Evolutionary conservation across 1,140 invertebrate genomes (phyloP), one percentile per base, ranked within the genome.

Genomic region (Nasonia vitripennis): DNA sequence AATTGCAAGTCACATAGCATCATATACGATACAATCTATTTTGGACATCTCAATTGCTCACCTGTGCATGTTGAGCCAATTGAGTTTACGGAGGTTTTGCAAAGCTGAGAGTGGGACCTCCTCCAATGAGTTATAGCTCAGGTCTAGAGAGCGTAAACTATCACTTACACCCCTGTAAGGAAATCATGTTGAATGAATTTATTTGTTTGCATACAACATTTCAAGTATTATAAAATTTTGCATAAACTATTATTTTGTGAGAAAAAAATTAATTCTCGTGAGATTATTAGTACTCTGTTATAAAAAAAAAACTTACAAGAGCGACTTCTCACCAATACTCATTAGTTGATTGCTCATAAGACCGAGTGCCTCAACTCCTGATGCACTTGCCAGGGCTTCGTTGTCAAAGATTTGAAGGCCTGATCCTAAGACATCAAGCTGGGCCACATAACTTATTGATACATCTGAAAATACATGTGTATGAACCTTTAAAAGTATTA

Each of bases 31-130:
- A 27, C 27, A 27, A 27, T 27, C 1, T 51, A 51, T 17, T 51
- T 51, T 11, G 9, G 14, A 11, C 48, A 51, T 3, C 68, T 71
- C 27, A 27, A 71, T 31, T 73, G 11, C 17, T 34, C 37, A 95
- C 95, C 95, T 95, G 89, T 95, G 94, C 88, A 95, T 93, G 88
- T 95, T 95, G 31, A 95, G 92, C 95, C 95, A 95, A 85, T 95
- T 95, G 37, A 95, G 90, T 83, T 92, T 92, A 86, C 90, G 93
- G 17, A 96, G 91, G 74, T 93, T 90, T 20, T 91, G 91, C 10
- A 96, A 92, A 45, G 95, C 94, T 88, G 94, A 90, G 41, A 94
- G 91, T 31, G 95, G 95, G 79, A 96, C 90, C 83, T 94, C 94
- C 84, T 94, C 94, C 31, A 96, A 90, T 68, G 94, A 92, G 89